Evolutionary conservation across 1,140 invertebrate genomes (phyloP), one percentile per base, ranked within the genome.

Genomic region (Zaprionus vittiger): DNA sequence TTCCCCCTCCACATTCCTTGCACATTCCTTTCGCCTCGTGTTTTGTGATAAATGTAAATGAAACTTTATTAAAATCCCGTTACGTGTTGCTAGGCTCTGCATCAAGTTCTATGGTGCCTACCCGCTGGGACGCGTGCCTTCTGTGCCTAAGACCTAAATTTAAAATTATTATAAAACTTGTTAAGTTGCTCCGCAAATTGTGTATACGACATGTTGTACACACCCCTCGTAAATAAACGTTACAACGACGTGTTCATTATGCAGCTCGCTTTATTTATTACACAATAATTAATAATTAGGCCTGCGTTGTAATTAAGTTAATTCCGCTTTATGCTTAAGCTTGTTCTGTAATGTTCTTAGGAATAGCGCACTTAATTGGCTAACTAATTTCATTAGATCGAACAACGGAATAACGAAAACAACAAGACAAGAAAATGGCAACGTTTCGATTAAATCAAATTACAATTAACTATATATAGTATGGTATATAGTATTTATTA

Each of bases 151-250:
- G 37, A 14, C 9, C 17, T 66, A 69, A 69, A 74, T 80, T 69
- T 87, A 72, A 80, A 87, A 89, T 89, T 59, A 79, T 81, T 80
- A 64, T 71, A 80, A 78, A 83, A 80, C 77, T 86, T 80, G 55
- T 34, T 64, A 38, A 59, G 57, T 60, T 71, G 34, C 20, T 44
- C 28, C 5, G 38, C 12, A 79, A 66, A 78, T 74, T 17, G 62
- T 66, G 62, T 41, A 12, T 31, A 47, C 47, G 56, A 55, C 31
- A 15, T 69, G 59, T 49, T 57, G n/a, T 17, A 69, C 59, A 73
- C 26, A 4, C 15, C 6, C n/a, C 41, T 11, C 41, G 15, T 31
- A 56, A 26, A 56, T 24, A 56, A 56, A 28, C 15, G 14, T 31
- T 56, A 38, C 2, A 52, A 14, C 22, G 17, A 49, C 12, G 34